Evolutionary conservation across 2,888 invertebrate species (phyloP), one percentile per base, ranked within the genome.

Genomic region (Acronicta aceris): DNA sequence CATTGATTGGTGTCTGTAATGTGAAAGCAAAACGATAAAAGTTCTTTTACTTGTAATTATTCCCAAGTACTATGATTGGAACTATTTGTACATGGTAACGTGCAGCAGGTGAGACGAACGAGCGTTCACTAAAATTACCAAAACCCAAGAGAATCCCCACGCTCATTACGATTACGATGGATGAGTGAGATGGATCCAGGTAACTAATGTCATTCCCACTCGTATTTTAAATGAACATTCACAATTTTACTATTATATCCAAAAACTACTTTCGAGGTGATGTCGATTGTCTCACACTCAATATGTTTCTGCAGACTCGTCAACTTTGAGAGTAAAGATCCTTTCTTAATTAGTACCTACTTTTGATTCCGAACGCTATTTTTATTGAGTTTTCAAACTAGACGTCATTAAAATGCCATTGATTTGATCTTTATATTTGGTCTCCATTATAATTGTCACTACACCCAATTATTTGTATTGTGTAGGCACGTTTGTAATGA

Each of bases 321-420:
- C 12, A 56, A 71, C 52, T 41, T 16, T 33, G 45, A 49, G 59
- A 60, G 55, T 55, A 54, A 45, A 27, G 59, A 48, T 58, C 58
- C 52, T 38, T 64, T 17, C 15, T 52, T 53, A 71, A 71, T 65
- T 50, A 47, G 21, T 21, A 21, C 4, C 4, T 4, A 55, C 25
- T 53, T 47, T 40, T 21, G 55, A 60, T 36, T 53, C 60, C 45
- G 72, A 56, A 58, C 52, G 40, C 38, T 10, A 42, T 66, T 65
- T 68, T 65, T 65, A 71, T 53, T 58, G 55, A 59, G 45, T 65
- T 12, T 12, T 55, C 48, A 59, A 49, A 59, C 60, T 60, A 69
- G 66, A 69, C 55, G 36, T 65, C 51, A 65, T 68, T 71, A 65
- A 55, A 52, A 49, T 46, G 21, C 63, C 47, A 52, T 62, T 62